Evolutionary conservation across 2,888 invertebrate species (phyloP), one percentile per base, ranked within the genome.

Genomic region (Sinopyrophorus schimmeli): DNA sequence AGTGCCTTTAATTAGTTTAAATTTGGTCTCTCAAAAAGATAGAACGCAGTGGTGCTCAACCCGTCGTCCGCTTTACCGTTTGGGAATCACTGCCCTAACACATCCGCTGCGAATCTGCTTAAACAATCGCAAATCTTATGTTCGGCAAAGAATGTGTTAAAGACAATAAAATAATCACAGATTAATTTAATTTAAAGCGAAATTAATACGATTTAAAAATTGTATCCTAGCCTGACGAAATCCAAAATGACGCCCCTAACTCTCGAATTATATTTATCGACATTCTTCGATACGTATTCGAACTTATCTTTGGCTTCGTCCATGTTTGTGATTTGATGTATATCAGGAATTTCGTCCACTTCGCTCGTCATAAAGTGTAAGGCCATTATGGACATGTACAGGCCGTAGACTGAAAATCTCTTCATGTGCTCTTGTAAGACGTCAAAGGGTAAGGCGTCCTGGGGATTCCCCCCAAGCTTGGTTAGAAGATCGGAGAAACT

Each of bases 361-460:
- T 61, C 55, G 18, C 54, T 54, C 3, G 56, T 59, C 39, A 67
- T 54, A 9, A 62, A 57, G 16, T 62, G 64, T 0, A 64, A 20
- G 3, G 59, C 44, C 38, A 58, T 58, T 7, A 64, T 23, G 4
- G 60, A 60, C 59, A 64, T 65, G 12, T 47, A 40, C 6, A 62
- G 59, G 12, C 62, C 67, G 18, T 47, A 65, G 16, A 53, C 62
- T 5, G 63, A 62, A 47, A 60, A 68, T 34, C 46, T 57, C 15
- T 61, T 44, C 15, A 69, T 23, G 32, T 70, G 68, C 11, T 63
- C 42, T 7, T 54, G 7, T 5, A 70, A 47, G 11, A 49, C 47
- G 9, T 64, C 58, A 17, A 54, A 65, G 0, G 70, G 66, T 41
- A 68, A 65, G 6, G 64, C 37, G 17, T 54, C 49, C 1, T 61